A percentile compares a stretch with the other conserved stretches of the same genome.
These are phyloP conservation scores for Butorides virescens DNA, from an alignment of 2,113 vertebrate species.

Conservation along the genomic window DNA sequence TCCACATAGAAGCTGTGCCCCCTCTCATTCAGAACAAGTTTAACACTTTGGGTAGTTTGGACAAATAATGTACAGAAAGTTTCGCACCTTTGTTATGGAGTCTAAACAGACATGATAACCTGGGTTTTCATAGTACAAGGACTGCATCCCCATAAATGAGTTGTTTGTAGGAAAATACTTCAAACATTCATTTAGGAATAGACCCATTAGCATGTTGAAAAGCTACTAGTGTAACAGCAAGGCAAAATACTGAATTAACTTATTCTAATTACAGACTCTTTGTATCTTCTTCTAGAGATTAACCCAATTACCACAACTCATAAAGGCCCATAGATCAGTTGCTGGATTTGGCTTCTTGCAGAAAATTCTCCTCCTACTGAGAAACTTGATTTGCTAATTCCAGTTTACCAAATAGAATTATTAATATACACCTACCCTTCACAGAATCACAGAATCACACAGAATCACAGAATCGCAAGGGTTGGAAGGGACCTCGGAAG, in stretches of 20 bases:
- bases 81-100: neutral
- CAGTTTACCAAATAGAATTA: neutral
- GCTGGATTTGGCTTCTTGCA: neutral
- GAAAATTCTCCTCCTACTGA: neutral
- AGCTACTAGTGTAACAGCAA: neutral
- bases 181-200: neutral
- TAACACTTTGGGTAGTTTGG: neutral
- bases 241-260: neutral
- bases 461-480: too few relatives aligned
- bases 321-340: neutral
- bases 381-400: neutral
- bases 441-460: too few relatives aligned
- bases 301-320: neutral
- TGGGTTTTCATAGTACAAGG: neutral
- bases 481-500: too few relatives aligned
- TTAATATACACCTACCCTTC: neutral
- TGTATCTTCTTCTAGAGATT: neutral
- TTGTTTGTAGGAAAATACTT: neutral
- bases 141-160: neutral
- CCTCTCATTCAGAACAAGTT: neutral
- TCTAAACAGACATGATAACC: neutral
- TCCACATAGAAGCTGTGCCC: neutral
- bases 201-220: neutral
- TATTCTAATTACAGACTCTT: neutral
- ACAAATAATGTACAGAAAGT: neutral